Evolutionary conservation across 2,888 invertebrate genomes (phyloP).

Genomic region (Pachydiplax longipennis): DNA sequence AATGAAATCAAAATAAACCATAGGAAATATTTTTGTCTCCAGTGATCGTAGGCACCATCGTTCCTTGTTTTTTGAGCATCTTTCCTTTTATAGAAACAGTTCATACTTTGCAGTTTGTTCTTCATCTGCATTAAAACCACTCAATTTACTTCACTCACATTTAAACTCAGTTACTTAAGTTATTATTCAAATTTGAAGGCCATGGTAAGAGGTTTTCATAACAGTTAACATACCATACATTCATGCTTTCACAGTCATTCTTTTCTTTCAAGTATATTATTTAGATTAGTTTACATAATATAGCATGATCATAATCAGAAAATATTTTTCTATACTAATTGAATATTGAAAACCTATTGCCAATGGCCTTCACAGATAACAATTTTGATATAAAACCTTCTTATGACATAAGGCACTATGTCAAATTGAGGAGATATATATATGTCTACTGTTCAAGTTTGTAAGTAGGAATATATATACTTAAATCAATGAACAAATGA

Average conservation of each 20-base stretch:
- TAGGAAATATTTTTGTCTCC: background rate
- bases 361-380: background rate
- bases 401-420: background rate
- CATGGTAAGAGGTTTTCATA: conserved; percentile 34
- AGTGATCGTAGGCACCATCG: background rate
- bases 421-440: background rate
- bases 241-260: background rate
- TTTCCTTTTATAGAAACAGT: background rate
- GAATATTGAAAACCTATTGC: conserved; percentile 9
- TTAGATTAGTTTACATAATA: background rate
- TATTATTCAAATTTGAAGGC: background rate
- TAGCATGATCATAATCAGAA: background rate
- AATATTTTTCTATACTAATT: background rate
- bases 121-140: background rate
- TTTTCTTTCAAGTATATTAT: no score
- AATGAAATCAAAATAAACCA: background rate
- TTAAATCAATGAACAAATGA: background rate
- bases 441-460: background rate
- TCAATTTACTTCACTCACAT: background rate
- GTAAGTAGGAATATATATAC: background rate
- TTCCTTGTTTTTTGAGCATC: background rate
- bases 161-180: background rate
- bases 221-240: background rate
- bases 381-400: background rate
- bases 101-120: background rate